phyloP scores from a whole-genome alignment of 1,140 invertebrate species.

The Pseudoatta argentina region DNA sequence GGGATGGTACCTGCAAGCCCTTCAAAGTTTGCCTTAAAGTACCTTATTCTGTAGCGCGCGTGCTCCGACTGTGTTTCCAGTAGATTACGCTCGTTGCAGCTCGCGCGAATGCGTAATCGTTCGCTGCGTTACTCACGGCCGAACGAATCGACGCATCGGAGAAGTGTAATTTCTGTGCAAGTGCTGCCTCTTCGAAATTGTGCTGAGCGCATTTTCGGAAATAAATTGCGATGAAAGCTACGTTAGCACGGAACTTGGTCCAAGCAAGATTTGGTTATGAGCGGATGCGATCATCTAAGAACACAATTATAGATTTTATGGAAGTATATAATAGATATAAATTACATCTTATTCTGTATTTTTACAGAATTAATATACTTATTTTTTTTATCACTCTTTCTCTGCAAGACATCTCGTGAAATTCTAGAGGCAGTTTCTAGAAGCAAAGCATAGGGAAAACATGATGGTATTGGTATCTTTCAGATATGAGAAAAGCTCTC shows the following conservation, averaged over 20 bases:
- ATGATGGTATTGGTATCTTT: not conserved
- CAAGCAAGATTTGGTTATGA: not conserved
- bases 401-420: not conserved
- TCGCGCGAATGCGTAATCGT: not conserved
- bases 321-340: not conserved
- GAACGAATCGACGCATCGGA: constrained; percentile 1
- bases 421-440: not conserved
- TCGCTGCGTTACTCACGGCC: not conserved
- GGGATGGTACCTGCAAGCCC: not conserved
- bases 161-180: constrained; percentile 25
- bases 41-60: constrained; percentile 8
- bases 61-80: constrained; percentile 12
- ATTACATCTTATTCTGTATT: too few species aligned
- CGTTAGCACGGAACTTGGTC: not conserved
- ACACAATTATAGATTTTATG: not conserved
- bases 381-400: too few species aligned
- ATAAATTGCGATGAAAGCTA: constrained; percentile 8
- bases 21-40: constrained; percentile 10
- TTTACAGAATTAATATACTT: too few species aligned
- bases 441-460: not conserved
- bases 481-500: not conserved
- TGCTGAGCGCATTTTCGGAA: not conserved
- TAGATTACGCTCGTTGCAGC: constrained; percentile 35
- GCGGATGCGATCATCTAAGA: not conserved
- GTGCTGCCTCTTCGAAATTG: not conserved